phyloP scores from a whole-genome alignment of 2,797 vertebrate genomes.

The Typhlichthys subterraneus region DNA sequence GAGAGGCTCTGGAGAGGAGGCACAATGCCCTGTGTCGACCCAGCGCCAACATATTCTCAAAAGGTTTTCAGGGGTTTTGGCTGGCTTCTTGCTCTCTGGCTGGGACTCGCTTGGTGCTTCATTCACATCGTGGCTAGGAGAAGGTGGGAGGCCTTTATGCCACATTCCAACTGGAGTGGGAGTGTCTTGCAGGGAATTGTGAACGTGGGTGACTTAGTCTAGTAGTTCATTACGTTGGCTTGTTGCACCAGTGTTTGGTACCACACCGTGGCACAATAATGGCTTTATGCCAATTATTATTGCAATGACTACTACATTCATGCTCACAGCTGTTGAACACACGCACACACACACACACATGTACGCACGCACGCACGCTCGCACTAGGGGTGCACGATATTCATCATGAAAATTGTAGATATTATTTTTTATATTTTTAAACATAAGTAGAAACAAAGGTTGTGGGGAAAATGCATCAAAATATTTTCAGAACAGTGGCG shows the following conservation, averaged over 20 bases:
- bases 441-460: too few species aligned
- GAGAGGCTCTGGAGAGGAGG: slow-evolving; percentile 30
- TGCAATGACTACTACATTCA: slow-evolving; percentile 1
- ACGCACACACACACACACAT: too few species aligned
- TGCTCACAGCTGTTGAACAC: too few species aligned
- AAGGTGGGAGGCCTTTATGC: slow-evolving; percentile 32
- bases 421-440: too few species aligned
- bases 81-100: slow-evolving; percentile 22
- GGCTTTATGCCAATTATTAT: too few species aligned
- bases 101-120: slow-evolving; percentile 46
- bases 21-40: slow-evolving; percentile 31
- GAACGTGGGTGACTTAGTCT: slow-evolving; percentile 29
- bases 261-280: not conserved
- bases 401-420: too few species aligned
- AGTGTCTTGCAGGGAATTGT: slow-evolving; percentile 36
- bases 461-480: too few species aligned
- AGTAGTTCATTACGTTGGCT: slow-evolving; percentile 27
- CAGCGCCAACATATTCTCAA: slow-evolving; percentile 18
- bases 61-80: slow-evolving; percentile 32
- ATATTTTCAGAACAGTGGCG: too few species aligned
- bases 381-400: too few species aligned
- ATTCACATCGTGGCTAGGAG: slow-evolving; percentile 37
- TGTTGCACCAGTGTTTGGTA: slow-evolving; percentile 16
- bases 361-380: too few species aligned
- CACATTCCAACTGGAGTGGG: slow-evolving; percentile 27